phyloP scores from a whole-genome alignment of 2,113 vertebrate genomes.

The Hoplias malabaricus region DNA sequence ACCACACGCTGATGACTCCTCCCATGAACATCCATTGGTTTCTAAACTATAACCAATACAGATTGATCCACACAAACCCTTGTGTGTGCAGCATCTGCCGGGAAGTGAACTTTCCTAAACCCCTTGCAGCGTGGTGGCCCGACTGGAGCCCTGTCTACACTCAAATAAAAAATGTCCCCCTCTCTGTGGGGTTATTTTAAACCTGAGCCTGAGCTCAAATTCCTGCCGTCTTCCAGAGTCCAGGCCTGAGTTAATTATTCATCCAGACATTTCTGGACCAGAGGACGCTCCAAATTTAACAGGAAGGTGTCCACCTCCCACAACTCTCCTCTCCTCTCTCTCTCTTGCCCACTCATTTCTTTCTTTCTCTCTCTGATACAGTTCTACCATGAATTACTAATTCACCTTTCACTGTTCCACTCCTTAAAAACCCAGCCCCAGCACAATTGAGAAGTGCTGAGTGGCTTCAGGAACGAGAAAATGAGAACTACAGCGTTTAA shows the following conservation, averaged over 20 bases:
- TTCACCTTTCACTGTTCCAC: not conserved
- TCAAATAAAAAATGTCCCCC: not conserved
- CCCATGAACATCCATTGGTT: no score
- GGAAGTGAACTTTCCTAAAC: no score
- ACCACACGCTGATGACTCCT: no score
- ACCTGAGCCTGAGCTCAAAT: not conserved
- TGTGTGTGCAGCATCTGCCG: no score
- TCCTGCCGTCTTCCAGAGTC: not conserved
- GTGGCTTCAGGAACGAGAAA: not conserved
- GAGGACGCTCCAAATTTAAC: not conserved
- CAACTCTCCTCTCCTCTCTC: not conserved
- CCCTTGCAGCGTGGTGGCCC: no score
- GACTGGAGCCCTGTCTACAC: not conserved
- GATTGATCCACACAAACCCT: no score
- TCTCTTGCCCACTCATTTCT: not conserved
- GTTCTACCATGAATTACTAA: not conserved
- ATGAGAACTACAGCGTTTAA: not conserved
- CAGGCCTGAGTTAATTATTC: not conserved
- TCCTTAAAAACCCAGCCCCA: not conserved
- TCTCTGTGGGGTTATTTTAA: not conserved
- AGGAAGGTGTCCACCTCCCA: not conserved
- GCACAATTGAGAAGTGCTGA: not conserved
- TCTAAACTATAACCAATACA: no score
- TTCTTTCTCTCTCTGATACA: not conserved
- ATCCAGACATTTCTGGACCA: slow-evolving; percentile 1